These are phyloP conservation scores for Capreolus pygargus DNA, from an alignment of 2,113 vertebrate species.

Conservation along the genomic window DNA sequence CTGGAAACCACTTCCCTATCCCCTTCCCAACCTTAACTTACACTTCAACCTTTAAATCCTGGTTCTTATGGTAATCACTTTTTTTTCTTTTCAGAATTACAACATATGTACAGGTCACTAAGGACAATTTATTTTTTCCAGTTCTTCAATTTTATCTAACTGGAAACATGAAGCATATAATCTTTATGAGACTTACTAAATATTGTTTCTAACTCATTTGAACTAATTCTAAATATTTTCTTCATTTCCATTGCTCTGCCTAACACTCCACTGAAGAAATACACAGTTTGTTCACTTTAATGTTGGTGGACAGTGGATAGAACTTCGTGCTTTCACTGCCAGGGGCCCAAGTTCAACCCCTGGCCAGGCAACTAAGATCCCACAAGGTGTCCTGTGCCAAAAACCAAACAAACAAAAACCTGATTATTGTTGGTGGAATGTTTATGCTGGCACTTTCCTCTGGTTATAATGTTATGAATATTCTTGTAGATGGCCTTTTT, in stretches of 20 bases:
- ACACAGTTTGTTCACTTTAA: not conserved
- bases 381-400: not conserved
- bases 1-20: not conserved
- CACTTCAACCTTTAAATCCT: not conserved
- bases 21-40: not conserved
- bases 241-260: not conserved
- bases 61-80: not conserved
- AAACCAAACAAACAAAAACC: not conserved
- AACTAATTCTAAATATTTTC: constrained; percentile 12
- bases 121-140: not conserved
- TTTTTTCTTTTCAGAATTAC: constrained; percentile 18
- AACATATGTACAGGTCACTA: not conserved
- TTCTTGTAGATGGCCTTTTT: not conserved
- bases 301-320: not conserved
- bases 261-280: not conserved
- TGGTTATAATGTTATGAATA: not conserved
- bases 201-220: not conserved
- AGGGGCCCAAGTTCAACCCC: not conserved
- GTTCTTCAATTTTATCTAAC: not conserved
- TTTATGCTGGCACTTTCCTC: not conserved
- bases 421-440: not conserved
- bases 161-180: constrained; percentile 11
- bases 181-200: not conserved
- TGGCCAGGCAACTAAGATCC: not conserved
- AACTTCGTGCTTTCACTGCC: not conserved